A percentile compares a stretch with the other conserved stretches of the same genome.
These are phyloP conservation scores for Merluccius polli DNA, from an alignment of 2,797 vertebrate genomes.

Conservation along the genomic window DNA sequence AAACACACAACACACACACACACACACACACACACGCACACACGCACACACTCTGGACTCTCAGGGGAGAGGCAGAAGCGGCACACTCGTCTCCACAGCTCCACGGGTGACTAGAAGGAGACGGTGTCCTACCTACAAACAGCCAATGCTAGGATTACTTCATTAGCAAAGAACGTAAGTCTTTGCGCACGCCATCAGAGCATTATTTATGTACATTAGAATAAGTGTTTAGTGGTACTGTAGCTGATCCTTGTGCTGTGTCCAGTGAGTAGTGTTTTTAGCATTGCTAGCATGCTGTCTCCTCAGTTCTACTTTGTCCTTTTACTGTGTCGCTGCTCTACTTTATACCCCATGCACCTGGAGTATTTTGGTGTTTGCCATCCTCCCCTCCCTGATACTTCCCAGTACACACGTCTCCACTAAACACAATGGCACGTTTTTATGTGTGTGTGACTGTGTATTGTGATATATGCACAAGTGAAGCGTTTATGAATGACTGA, in stretches of 20 bases:
- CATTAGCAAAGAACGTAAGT: no score
- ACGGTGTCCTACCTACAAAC: not conserved
- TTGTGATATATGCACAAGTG: not conserved
- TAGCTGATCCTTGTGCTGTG: no score
- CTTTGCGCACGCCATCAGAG: no score
- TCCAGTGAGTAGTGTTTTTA: no score
- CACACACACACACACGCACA: no score
- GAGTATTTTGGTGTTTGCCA: not conserved
- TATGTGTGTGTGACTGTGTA: not conserved
- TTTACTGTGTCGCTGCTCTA: not conserved
- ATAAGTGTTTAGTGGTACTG: no score
- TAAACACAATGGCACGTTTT: slow-evolving; percentile 5
- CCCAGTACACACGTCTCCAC: not conserved
- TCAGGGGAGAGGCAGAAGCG: not conserved
- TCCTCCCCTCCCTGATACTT: not conserved
- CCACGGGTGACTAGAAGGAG: not conserved
- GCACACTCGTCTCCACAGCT: not conserved
- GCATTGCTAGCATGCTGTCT: no score
- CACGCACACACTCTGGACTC: no score
- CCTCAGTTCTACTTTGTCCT: slow-evolving; percentile 14
- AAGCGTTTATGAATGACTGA: not conserved
- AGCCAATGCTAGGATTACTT: slow-evolving; percentile 19
- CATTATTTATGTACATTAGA: no score
- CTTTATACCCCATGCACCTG: no score
- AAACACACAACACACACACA: no score